A percentile compares a stretch with the other conserved stretches of the same genome.
Evolutionary conservation across 2,888 invertebrate species (phyloP).

Genomic region (Alloplasta piceator): DNA sequence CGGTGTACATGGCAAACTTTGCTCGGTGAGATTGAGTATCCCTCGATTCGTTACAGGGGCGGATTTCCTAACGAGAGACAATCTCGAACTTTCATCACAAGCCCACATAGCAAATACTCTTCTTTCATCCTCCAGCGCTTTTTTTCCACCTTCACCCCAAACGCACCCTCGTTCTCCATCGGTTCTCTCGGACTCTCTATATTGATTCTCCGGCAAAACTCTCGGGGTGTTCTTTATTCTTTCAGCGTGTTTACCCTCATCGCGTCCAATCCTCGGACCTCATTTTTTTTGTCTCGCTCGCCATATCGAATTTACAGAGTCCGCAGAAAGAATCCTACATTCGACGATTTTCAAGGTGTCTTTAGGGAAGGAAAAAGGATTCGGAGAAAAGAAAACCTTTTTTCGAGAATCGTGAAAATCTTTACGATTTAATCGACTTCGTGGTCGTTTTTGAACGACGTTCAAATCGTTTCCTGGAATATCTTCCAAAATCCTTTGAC

Average conservation of each 20-base stretch:
- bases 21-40: not conserved
- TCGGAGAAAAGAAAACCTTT: no score
- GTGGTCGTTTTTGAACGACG: no score
- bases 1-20: not conserved
- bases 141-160: not conserved
- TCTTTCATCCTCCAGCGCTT: not conserved
- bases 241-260: constrained; percentile 20
- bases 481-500: no score
- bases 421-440: no score
- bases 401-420: no score
- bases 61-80: constrained; percentile 36
- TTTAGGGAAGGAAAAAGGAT: no score
- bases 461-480: no score
- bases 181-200: constrained; percentile 40
- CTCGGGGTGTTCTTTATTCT: constrained; percentile 45
- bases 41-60: not conserved
- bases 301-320: no score
- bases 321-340: no score
- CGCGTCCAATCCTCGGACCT: no score
- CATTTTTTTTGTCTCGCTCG: no score
- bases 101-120: constrained; percentile 29
- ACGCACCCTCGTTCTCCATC: constrained; percentile 3
- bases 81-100: constrained; percentile 60
- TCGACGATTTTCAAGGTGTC: no score
- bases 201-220: constrained; percentile 42